Conservation (phyloP, 2,888 invertebrate genomes). For the Frankliniella intonsa region DNA sequence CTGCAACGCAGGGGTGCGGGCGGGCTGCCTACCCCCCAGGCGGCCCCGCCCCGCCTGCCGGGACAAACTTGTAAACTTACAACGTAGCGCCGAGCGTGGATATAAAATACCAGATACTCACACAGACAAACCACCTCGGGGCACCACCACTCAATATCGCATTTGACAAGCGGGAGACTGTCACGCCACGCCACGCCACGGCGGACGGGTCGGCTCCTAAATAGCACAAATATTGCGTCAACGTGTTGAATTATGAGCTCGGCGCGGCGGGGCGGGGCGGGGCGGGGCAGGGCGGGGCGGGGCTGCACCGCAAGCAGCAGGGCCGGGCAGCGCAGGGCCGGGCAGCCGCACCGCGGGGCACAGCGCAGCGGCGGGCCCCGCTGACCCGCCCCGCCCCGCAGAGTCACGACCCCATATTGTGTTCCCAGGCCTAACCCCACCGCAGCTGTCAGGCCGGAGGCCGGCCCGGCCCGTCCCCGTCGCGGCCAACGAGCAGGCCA, state of each 20-base stretch:
- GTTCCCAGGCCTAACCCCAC: not conserved
- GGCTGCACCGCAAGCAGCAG: not conserved
- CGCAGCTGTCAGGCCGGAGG: too few relatives aligned
- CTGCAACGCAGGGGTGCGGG: not conserved
- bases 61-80: not conserved
- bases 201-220: not conserved
- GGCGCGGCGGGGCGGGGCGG: not conserved
- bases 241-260: constrained; percentile 20
- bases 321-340: not conserved
- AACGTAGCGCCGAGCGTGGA: too few relatives aligned
- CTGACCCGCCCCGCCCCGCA: not conserved
- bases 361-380: not conserved
- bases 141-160: not conserved
- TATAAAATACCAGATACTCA: too few relatives aligned
- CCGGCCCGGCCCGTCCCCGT: too few relatives aligned
- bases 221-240: constrained; percentile 18
- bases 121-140: not conserved
- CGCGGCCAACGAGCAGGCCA: not conserved
- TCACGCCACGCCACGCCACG: not conserved
- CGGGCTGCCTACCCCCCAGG: not conserved
- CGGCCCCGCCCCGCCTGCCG: not conserved
- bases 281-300: not conserved
- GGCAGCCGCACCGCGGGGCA: not conserved
- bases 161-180: not conserved
- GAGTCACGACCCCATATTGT: not conserved